Conservation (phyloP, 2,113 vertebrate genomes). For the Pteruthius melanotis region DNA sequence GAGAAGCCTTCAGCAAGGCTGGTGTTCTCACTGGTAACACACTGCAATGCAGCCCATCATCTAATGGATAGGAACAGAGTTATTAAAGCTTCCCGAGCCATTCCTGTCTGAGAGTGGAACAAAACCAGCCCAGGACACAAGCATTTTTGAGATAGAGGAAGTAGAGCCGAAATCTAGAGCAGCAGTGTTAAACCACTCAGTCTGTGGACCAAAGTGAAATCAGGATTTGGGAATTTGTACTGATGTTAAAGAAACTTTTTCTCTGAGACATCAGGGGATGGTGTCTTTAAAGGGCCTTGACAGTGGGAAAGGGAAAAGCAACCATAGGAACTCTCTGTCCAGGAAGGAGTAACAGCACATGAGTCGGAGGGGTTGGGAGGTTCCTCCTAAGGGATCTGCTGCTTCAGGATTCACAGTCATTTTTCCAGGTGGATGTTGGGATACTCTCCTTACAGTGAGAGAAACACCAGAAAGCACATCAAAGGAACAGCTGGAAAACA, state of each 20-base stretch:
- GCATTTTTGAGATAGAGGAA: not conserved
- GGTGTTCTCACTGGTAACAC: not conserved
- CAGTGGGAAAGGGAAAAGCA: not conserved
- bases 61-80: not conserved
- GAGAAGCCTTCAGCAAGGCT: not conserved
- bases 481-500: not conserved
- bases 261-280: not conserved
- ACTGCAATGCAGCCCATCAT: not conserved
- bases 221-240: not conserved
- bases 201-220: not conserved
- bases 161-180: not conserved
- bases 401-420: not conserved
- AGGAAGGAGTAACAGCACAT: rapidly evolving
- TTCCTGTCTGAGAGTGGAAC: not conserved
- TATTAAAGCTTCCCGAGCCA: not conserved
- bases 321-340: not conserved
- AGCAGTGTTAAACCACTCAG: not conserved
- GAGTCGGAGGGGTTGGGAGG: not conserved
- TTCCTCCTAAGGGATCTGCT: not conserved
- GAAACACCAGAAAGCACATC: not conserved
- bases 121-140: not conserved
- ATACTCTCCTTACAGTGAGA: not conserved
- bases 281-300: not conserved
- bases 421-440: not conserved
- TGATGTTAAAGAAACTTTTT: not conserved